Conservation (phyloP, 1,140 invertebrate species). For the Diorhabda carinulata region DNA sequence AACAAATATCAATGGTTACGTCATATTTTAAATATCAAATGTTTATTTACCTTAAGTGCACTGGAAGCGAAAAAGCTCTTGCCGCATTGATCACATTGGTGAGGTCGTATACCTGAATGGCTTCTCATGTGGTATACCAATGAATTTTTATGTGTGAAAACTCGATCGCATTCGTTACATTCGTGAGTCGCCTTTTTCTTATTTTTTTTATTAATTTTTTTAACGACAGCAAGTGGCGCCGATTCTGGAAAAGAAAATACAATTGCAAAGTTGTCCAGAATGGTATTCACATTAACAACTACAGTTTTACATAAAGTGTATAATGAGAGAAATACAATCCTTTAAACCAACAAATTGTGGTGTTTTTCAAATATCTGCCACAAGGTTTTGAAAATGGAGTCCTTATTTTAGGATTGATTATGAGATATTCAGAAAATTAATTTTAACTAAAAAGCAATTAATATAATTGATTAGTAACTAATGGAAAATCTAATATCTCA, state of each 20-base stretch:
- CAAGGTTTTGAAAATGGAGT: no score
- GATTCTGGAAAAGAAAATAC: slow-evolving; percentile 18
- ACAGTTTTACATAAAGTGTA: no score
- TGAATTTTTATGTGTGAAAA: slow-evolving; percentile 79
- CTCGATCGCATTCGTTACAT: slow-evolving; percentile 65
- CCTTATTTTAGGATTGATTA: no score
- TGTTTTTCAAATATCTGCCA: no score
- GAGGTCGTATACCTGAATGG: slow-evolving; percentile 70
- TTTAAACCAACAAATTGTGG: no score
- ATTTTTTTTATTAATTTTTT: slow-evolving; percentile 36
- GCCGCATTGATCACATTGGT: slow-evolving; percentile 76
- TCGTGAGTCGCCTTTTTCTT: slow-evolving; percentile 43
- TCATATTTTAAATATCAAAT: background rate
- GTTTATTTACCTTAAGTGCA: slow-evolving; percentile 63
- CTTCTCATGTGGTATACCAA: slow-evolving; percentile 78
- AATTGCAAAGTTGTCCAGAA: background rate
- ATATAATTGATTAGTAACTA: no score
- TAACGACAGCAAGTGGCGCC: slow-evolving; percentile 25
- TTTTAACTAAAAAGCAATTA: no score
- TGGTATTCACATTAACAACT: background rate
- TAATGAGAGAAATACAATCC: no score
- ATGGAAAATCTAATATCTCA: no score
- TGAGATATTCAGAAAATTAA: no score
- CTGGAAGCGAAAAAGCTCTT: slow-evolving; percentile 77
- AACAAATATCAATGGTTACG: background rate